Conservation (phyloP, 2,888 invertebrate genomes). For the Cybosia mesomella region DNA sequence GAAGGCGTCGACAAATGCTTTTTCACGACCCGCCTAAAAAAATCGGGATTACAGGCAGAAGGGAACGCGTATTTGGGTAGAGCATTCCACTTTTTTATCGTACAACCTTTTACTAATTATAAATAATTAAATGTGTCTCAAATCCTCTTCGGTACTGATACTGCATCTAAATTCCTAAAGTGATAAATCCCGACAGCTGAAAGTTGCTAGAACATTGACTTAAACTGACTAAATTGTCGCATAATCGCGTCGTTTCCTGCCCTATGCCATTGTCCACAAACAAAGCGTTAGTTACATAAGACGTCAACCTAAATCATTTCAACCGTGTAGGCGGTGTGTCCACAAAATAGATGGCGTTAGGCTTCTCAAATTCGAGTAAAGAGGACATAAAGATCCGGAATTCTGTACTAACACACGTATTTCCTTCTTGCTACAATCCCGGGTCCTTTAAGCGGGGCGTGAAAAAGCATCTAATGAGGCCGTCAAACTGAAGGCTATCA, state of each 20-base stretch:
- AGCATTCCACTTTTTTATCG: no score
- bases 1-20: no score
- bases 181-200: neutral
- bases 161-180: neutral
- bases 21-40: no score
- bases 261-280: constrained; percentile 66
- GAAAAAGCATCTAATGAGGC: no score
- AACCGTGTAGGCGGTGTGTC: constrained; percentile 48
- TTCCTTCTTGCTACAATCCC: no score
- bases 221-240: constrained; percentile 54
- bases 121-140: neutral
- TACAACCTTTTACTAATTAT: no score
- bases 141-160: no score
- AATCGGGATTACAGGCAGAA: no score
- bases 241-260: constrained; percentile 62
- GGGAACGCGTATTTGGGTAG: no score
- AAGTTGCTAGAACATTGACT: neutral
- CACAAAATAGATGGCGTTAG: constrained; percentile 17
- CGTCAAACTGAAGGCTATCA: no score
- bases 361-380: neutral
- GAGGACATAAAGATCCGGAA: neutral
- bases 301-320: constrained; percentile 57
- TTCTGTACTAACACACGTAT: no score
- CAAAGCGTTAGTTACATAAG: constrained; percentile 64
- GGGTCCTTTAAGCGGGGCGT: no score